Percentiles rank a stretch among this genome's conserved stretches.
These are phyloP conservation scores for Lasioglossum marginatum DNA, from an alignment of 2,888 invertebrate species.

Conservation along the genomic window DNA sequence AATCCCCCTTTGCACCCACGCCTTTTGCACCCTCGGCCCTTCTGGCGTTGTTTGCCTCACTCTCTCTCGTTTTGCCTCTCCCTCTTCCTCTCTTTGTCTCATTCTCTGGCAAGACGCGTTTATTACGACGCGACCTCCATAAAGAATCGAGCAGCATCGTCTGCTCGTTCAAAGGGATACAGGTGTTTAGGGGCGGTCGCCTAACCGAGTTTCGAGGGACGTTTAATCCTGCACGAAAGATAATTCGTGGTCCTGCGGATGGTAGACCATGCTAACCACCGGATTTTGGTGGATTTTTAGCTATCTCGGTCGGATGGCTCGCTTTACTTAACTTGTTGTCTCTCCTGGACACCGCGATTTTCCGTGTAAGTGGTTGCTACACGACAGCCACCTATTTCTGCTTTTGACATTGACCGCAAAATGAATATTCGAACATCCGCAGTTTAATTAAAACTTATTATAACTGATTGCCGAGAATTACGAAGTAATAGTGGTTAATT, in stretches of 20 bases:
- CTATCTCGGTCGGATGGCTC: background rate
- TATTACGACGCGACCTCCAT: slow-evolving; percentile 21
- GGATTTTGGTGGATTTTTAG: slow-evolving; percentile 13
- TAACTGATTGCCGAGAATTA: background rate
- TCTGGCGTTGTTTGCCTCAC: background rate
- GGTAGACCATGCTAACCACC: background rate
- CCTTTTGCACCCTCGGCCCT: slow-evolving; percentile 19
- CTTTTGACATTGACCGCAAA: background rate
- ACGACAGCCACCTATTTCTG: background rate
- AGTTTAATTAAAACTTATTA: background rate
- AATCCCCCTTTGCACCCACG: background rate
- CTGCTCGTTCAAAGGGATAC: slow-evolving; percentile 37
- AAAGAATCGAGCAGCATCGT: slow-evolving; percentile 32
- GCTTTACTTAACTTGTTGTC: background rate
- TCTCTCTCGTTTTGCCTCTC: background rate
- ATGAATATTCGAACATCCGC: background rate
- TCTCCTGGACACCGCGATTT: background rate
- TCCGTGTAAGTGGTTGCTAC: background rate
- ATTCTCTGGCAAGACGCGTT: slow-evolving; percentile 27
- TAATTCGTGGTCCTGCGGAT: slow-evolving; percentile 30
- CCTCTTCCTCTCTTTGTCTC: background rate
- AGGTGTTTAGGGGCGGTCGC: slow-evolving; percentile 39
- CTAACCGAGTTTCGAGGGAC: slow-evolving; percentile 40
- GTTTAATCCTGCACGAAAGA: slow-evolving; percentile 30
- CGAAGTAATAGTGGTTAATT: background rate